Base-by-base conservation (phyloP, 2,113 vertebrate genomes). In the Corythornis madagascariensis region DNA sequence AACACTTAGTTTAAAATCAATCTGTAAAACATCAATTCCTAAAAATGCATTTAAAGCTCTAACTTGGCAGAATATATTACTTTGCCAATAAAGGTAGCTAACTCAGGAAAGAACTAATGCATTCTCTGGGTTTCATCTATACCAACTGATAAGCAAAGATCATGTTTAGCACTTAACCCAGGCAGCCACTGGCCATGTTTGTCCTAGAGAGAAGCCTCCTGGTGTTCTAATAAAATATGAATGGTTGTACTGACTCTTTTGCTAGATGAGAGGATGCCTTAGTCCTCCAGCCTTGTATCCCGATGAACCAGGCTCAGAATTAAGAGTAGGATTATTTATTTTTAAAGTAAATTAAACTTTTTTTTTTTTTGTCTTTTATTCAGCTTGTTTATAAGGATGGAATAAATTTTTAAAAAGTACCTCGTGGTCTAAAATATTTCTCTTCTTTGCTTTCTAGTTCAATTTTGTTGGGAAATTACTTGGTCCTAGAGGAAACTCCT, bases 391-490 rank as follows among this genome's bases (percentile, higher is more conserved):
- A 10, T 55, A 35, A 89, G 79, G 24, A 16, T 35, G 69, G 56
- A 10, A 60, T 42, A 31, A 33, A 6, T 69, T 95, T 52, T 3
- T 2, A 47, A 81, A 78, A 61, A 9, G 26, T 82, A 31, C 56
- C 13, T 31, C 8, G 57, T 56, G 42, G 11, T 81, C 77, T 95
- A 79, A 97, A 94, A 75, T 26, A 61, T 6, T 57, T 65, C 17
- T 96, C 33, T 67, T 96, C 29, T 61, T 97, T 88, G 70, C 94
- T 94, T 98, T 96, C 90, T 96, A 99, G 99, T 99, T 99, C 98
- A 99, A 99, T 98, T 99, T 99, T 97, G 99, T 99, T 94, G 99
- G 99, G 77, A 99, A 99, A 96, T 98, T 99, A 95, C 98, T 99
- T 91, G 99, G 99, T 96, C 99, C 99, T 89, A 98, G 99, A 98